Percentiles rank a stretch among this genome's conserved stretches.
Conservation (phyloP, 2,888 invertebrate genomes). For the Acleris literana region DNA sequence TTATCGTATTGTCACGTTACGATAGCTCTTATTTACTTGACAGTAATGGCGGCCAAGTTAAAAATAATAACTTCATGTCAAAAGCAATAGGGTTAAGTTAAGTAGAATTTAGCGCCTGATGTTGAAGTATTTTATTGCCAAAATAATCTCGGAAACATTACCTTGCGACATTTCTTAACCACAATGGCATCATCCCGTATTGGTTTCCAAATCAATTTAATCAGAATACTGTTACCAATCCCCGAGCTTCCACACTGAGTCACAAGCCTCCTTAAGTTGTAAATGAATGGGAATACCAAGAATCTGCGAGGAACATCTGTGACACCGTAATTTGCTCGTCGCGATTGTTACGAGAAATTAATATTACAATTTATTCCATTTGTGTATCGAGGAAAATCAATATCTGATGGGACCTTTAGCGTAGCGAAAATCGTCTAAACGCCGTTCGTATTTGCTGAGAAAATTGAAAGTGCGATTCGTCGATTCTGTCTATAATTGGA, state of each 20-base stretch:
- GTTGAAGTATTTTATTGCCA: too few relatives aligned
- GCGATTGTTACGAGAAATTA: constrained; percentile 81
- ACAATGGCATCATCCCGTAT: too few relatives aligned
- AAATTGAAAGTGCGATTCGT: constrained; percentile 61
- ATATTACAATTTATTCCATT: constrained; percentile 83
- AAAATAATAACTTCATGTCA: too few relatives aligned
- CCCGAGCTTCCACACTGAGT: not conserved
- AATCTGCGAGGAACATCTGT: constrained; percentile 78
- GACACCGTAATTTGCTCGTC: constrained; percentile 80
- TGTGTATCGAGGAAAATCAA: constrained; percentile 79
- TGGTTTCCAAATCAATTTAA: too few relatives aligned
- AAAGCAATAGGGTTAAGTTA: too few relatives aligned
- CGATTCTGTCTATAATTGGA: constrained; percentile 48
- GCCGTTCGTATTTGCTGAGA: constrained; percentile 43
- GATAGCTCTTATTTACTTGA: too few relatives aligned
- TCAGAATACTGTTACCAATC: not conserved
- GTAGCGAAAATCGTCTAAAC: constrained; percentile 51
- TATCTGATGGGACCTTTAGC: constrained; percentile 70
- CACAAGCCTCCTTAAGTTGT: constrained; percentile 52
- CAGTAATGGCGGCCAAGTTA: too few relatives aligned
- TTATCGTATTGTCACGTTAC: too few relatives aligned
- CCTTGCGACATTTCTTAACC: too few relatives aligned
- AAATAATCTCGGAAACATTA: too few relatives aligned
- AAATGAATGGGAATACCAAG: constrained; percentile 68
- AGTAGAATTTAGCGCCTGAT: too few relatives aligned